Evolutionary conservation across 2,888 invertebrate species (phyloP).

Genomic region (Polia nebulosa): DNA sequence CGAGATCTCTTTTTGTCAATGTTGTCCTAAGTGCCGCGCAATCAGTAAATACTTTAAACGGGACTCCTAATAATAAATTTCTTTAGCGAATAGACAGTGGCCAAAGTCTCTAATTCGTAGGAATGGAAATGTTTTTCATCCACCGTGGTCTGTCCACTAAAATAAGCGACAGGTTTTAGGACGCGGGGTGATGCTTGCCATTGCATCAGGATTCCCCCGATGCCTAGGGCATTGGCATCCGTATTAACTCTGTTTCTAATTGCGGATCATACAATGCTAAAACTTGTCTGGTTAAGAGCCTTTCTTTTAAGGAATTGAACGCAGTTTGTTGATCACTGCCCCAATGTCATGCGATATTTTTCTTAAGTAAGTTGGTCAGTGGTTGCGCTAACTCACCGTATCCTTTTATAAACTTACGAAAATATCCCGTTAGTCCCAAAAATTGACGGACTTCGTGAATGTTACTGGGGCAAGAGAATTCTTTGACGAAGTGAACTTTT

Average conservation of each 20-base stretch:
- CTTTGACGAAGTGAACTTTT: too few species aligned
- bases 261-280: constrained; percentile 15
- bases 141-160: constrained; percentile 4
- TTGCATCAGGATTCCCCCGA: constrained; percentile 9
- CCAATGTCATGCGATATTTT: too few species aligned
- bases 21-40: background rate
- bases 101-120: constrained; percentile 13
- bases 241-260: constrained; percentile 52
- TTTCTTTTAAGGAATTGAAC: background rate
- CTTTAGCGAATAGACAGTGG: constrained; percentile 10
- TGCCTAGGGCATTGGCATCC: constrained; percentile 51
- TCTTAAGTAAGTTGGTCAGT: too few species aligned
- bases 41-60: constrained; percentile 5
- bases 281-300: background rate
- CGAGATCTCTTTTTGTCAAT: too few species aligned
- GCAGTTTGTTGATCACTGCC: background rate
- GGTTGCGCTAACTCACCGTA: background rate
- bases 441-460: too few species aligned
- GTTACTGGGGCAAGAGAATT: too few species aligned
- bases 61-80: constrained; percentile 14
- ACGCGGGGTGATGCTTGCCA: background rate
- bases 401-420: constrained; percentile 12
- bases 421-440: background rate
- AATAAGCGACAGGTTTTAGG: constrained; percentile 8
- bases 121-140: constrained; percentile 13